Conservation (phyloP, 2,797 vertebrate genomes). For the Hirundo rustica region DNA sequence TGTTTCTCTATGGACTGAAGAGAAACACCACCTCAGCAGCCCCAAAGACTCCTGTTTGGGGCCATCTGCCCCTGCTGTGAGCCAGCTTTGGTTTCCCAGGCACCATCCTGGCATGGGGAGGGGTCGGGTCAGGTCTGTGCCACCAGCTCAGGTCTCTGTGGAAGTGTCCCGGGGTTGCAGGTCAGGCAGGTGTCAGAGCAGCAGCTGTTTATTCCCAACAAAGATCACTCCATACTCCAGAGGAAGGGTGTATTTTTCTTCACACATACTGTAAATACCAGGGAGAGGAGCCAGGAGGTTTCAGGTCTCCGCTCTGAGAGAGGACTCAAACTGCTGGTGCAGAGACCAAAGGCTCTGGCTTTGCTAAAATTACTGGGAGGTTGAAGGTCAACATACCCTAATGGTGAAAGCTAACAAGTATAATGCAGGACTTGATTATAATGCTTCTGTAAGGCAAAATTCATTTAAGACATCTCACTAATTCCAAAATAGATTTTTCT, state of each 20-base stretch:
- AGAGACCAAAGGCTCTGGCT: background rate
- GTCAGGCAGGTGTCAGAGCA: background rate
- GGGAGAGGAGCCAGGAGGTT: background rate
- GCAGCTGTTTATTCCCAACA: background rate
- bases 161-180: background rate
- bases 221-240: background rate
- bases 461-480: background rate
- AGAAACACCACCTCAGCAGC: background rate
- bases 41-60: background rate
- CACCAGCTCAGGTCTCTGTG: accelerated
- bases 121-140: background rate
- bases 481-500: background rate
- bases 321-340: background rate
- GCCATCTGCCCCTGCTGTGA: background rate
- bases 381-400: background rate
- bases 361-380: background rate
- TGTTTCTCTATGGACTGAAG: background rate
- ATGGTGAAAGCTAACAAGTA: background rate
- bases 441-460: background rate
- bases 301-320: background rate
- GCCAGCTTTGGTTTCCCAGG: background rate
- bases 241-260: background rate
- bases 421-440: background rate
- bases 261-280: background rate
- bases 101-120: background rate